A percentile compares a stretch with the other conserved stretches of the same genome.
phyloP scores from a whole-genome alignment of 2,888 invertebrate genomes.

The Campoplex capitator region DNA sequence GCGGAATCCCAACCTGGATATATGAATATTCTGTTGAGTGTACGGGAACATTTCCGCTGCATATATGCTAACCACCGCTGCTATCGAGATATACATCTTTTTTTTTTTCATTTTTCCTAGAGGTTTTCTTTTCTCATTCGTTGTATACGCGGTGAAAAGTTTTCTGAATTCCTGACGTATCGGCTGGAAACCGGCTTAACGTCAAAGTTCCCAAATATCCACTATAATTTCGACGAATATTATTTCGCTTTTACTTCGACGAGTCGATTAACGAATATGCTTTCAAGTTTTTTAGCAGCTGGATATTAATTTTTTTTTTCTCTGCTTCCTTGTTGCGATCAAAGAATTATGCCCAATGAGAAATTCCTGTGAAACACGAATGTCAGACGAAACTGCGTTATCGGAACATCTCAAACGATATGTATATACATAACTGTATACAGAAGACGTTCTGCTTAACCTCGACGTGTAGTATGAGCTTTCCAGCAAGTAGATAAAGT shows the following conservation, averaged over 20 bases:
- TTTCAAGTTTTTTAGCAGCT: not conserved
- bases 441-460: slow-evolving; percentile 52
- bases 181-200: not conserved
- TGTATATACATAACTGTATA: slow-evolving; percentile 11
- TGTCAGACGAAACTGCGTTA: slow-evolving; percentile 47
- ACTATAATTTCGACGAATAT: not conserved
- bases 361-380: slow-evolving; percentile 52
- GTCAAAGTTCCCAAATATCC: not conserved
- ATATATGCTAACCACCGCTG: slow-evolving; percentile 26
- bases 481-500: slow-evolving; percentile 42
- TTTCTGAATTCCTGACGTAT: not conserved
- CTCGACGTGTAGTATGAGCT: slow-evolving; percentile 34
- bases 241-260: not conserved
- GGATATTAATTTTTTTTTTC: not conserved
- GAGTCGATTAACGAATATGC: not conserved
- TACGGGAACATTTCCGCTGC: slow-evolving; percentile 40
- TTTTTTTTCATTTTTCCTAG: not conserved
- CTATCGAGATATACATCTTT: not conserved
- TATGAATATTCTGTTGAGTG: slow-evolving; percentile 58
- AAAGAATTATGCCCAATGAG: slow-evolving; percentile 30
- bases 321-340: not conserved
- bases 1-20: slow-evolving; percentile 33
- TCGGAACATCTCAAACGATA: slow-evolving; percentile 37
- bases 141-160: slow-evolving; percentile 5
- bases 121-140: slow-evolving; percentile 13